Evolutionary conservation across 2,888 invertebrate species (phyloP), one percentile per base, ranked within the genome.

Genomic region (Arctia plantaginis): DNA sequence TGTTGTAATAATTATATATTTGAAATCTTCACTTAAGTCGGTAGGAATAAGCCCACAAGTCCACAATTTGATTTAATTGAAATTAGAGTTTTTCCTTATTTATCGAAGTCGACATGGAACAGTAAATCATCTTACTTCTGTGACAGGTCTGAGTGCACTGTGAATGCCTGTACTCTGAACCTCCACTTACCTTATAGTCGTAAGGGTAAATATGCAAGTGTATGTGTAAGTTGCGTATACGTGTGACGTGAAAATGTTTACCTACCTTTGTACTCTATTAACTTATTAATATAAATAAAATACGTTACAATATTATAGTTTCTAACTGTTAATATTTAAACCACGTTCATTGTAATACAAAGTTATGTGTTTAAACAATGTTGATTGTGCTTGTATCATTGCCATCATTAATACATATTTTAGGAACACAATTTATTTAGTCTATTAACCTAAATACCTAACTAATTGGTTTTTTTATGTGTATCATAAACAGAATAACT

Each of bases 361-460:
- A 66, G 70, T 75, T 67, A 69, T 66, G 33, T 74, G 68, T 83
- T 75, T 33, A 44, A 73, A 76, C 69, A 69, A 76, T 73, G 51
- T 74, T 77, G 76, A 85, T 85, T 77, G 71, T 77, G 81, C 79
- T 83, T 83, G 80, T 76, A 74, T 78, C 71, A 75, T 77, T 81
- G 78, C 82, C 82, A 85, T 85, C 79, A 81, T 75, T 72, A 72
- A 73, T 68, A 76, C 71, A 74, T 80, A 74, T 27, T 80, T 81
- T 77, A 81, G 70, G 69, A 74, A 73, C 77, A 76, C 74, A 74
- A 74, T 76, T 65, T 41, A 79, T 76, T 65, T 77, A 74, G 70
- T 47, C 75, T 72, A 59, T 74, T 64, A 74, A 81, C 64, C 35
- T 81, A 64, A 75, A 75, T 55, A 55, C 1, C 66, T 74, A 66